phyloP scores from a whole-genome alignment of 2,113 vertebrate genomes.

The Genyomyrus donnyi region DNA sequence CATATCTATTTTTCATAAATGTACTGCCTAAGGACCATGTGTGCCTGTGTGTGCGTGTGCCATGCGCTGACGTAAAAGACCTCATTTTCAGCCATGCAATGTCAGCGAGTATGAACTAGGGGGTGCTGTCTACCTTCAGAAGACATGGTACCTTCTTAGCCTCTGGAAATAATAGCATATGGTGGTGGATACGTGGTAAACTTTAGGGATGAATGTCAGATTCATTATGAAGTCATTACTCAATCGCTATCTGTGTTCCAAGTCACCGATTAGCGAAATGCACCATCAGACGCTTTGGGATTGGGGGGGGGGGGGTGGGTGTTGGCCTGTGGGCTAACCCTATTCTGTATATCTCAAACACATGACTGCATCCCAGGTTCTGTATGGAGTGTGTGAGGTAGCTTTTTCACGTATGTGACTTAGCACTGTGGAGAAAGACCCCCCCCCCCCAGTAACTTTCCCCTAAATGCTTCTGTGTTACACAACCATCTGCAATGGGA shows the following conservation, averaged over 20 bases:
- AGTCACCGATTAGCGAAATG: neutral
- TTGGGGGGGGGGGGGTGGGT: neutral
- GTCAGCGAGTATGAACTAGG: neutral
- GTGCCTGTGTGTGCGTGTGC: neutral
- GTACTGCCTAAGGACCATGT: neutral
- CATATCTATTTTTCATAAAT: neutral
- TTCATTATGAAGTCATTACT: constrained; percentile 14
- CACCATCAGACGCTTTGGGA: neutral
- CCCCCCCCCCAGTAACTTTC: neutral
- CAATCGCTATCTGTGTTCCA: constrained; percentile 5
- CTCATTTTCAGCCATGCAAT: neutral
- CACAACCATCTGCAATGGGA: neutral
- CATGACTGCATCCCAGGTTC: neutral
- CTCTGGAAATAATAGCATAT: neutral
- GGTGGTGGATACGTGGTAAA: neutral
- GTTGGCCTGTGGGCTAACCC: neutral
- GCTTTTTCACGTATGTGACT: neutral
- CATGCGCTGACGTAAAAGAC: neutral
- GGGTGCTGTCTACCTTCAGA: neutral
- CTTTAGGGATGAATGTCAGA: constrained; percentile 15
- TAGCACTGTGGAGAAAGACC: neutral
- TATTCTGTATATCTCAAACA: neutral
- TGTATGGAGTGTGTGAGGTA: neutral
- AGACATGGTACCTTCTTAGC: neutral
- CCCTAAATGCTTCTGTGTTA: neutral